phyloP scores from a whole-genome alignment of 1,140 invertebrate species.

The Callitettix versicolor region DNA sequence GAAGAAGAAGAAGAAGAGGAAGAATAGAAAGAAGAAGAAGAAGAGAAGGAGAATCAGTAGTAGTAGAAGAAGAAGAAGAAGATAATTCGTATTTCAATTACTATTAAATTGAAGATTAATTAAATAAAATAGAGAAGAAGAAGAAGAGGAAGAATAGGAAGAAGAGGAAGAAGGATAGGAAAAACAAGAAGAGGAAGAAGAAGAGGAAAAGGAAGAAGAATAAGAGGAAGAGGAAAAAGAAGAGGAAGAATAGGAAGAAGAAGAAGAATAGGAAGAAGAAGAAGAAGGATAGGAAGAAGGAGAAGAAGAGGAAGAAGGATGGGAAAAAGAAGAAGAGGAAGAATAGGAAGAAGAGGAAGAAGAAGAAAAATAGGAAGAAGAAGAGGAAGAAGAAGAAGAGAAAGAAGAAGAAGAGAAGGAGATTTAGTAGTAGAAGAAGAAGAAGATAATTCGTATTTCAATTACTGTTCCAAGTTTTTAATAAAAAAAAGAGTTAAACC shows the following conservation, averaged over 20 bases:
- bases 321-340: no score
- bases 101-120: background rate
- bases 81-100: background rate
- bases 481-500: background rate
- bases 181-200: no score
- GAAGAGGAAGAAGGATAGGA: background rate
- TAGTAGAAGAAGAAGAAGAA: background rate
- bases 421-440: background rate
- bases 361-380: no score
- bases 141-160: no score
- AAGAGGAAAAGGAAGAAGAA: background rate
- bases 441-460: no score
- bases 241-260: no score
- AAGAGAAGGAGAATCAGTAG: background rate
- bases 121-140: background rate
- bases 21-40: no score
- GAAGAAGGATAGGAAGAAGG: background rate
- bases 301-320: no score
- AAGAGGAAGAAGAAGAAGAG: background rate
- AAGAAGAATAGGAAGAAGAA: no score
- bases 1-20: no score
- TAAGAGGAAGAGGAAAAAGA: background rate
- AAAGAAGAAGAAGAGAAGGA: background rate
- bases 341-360: no score
- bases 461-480: no score